A percentile compares a stretch with the other conserved stretches of the same genome.
Evolutionary conservation across 2,797 vertebrate species (phyloP).

Genomic region (Carcharodon carcharias): DNA sequence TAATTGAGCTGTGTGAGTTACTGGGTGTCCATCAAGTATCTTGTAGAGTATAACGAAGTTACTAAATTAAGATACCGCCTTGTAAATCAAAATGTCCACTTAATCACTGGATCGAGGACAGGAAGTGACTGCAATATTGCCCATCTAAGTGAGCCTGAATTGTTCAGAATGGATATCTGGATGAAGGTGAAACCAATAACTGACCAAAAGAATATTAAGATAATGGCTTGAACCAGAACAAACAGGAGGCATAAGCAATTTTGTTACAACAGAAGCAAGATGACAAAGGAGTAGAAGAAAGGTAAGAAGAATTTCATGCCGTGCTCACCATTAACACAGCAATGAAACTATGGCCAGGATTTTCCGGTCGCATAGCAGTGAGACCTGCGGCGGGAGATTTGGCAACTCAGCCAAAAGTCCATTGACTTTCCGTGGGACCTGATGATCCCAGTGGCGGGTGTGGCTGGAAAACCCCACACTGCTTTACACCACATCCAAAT

Average conservation of each 20-base stretch:
- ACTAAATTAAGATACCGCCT: not conserved
- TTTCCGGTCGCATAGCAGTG: no score
- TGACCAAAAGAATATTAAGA: not conserved
- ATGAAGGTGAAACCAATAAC: not conserved
- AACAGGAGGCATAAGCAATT: not conserved
- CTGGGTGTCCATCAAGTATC: not conserved
- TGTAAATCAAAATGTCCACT: not conserved
- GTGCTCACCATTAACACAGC: not conserved
- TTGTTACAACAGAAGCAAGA: not conserved
- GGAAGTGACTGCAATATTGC: not conserved
- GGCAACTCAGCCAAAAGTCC: no score
- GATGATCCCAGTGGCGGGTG: no score
- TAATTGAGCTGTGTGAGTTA: not conserved
- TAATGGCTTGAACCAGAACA: not conserved
- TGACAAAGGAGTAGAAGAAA: not conserved
- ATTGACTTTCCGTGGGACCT: no score
- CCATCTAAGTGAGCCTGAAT: no score
- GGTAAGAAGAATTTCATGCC: not conserved
- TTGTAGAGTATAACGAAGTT: not conserved
- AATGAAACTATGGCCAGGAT: not conserved
- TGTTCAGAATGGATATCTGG: not conserved
- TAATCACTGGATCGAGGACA: not conserved
- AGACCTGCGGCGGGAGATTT: no score
- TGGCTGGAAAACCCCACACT: no score
- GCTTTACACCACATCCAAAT: not conserved